Evolutionary conservation across 1,140 invertebrate genomes (phyloP).

Genomic region (Argopecten irradians): DNA sequence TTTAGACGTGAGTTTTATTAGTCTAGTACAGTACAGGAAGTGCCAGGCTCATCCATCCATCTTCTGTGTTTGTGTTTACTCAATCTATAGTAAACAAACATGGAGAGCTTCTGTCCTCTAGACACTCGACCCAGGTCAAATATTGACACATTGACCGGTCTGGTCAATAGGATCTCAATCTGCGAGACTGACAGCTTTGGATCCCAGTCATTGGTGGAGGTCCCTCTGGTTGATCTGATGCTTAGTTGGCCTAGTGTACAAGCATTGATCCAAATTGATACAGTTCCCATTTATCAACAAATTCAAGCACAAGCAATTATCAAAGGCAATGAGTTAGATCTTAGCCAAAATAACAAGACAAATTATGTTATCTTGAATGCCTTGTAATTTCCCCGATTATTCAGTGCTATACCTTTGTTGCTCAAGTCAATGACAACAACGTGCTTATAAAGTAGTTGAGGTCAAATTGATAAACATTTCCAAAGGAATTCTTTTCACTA

Average conservation of each 20-base stretch:
- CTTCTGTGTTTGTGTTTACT: background rate
- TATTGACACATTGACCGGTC: background rate
- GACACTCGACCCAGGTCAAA: constrained; percentile 5
- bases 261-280: background rate
- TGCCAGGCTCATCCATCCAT: background rate
- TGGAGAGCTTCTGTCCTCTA: background rate
- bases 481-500: no score
- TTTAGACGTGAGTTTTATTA: no score
- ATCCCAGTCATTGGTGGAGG: background rate
- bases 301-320: background rate
- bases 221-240: background rate
- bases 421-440: no score
- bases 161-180: constrained; percentile 4
- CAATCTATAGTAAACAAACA: constrained; percentile 7
- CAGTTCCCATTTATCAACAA: background rate
- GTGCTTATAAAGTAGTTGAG: no score
- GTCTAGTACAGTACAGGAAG: no score
- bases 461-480: no score
- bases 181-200: background rate
- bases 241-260: background rate
- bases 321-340: background rate
- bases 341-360: background rate
- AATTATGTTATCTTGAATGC: background rate
- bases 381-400: no score
- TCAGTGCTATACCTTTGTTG: no score